These are phyloP conservation scores for Chelmon rostratus DNA, from an alignment of 2,797 vertebrate genomes.

Conservation along the genomic window DNA sequence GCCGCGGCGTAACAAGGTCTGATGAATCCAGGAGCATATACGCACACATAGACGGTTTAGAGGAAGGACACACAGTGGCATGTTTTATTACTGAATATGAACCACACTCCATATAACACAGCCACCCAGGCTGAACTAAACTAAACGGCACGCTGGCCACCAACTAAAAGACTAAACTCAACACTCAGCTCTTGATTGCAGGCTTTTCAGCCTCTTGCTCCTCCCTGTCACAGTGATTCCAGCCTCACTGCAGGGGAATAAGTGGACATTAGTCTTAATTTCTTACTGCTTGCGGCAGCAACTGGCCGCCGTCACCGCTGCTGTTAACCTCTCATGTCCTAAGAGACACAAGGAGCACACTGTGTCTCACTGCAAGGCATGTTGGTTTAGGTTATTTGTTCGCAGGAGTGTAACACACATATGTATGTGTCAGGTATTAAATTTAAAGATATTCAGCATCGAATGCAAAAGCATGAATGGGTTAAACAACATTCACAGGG, in stretches of 20 bases:
- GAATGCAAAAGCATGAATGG: background rate
- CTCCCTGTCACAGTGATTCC: constrained; percentile 23
- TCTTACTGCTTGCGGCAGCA: constrained; percentile 34
- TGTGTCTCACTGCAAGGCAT: background rate
- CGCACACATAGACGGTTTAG: constrained; percentile 16
- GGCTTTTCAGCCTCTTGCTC: constrained; percentile 11
- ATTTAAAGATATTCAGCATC: background rate
- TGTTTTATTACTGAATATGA: constrained; percentile 53
- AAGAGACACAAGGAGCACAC: constrained; percentile 14
- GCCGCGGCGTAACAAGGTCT: constrained; percentile 36
- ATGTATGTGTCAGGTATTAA: background rate
- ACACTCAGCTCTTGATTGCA: constrained; percentile 17
- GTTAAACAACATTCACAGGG: background rate
- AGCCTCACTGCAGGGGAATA: constrained; percentile 28
- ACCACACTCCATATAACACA: constrained; percentile 42
- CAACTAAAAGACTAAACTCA: constrained; percentile 42
- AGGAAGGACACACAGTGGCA: constrained; percentile 24
- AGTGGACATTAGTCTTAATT: constrained; percentile 61
- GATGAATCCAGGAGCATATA: constrained; percentile 19
- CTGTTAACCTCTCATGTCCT: constrained; percentile 35
- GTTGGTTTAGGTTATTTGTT: constrained; percentile 4
- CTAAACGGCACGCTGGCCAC: constrained; percentile 28
- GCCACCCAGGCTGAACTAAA: constrained; percentile 42
- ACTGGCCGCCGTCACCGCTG: constrained; percentile 16
- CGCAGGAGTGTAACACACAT: background rate